These are phyloP conservation scores for Stomatorhinus walkeri DNA, from an alignment of 2,797 vertebrate species.

Conservation along the genomic window DNA sequence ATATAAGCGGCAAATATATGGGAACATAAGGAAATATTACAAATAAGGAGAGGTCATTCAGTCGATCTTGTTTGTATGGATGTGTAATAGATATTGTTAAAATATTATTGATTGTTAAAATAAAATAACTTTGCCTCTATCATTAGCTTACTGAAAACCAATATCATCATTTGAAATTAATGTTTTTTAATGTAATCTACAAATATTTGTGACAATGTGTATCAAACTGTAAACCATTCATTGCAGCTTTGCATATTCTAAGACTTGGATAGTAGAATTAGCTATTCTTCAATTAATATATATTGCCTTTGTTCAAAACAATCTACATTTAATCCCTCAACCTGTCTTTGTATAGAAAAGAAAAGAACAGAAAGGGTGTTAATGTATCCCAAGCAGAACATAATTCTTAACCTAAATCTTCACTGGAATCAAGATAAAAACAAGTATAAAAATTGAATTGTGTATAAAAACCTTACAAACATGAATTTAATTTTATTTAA, in stretches of 20 bases:
- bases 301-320: not conserved
- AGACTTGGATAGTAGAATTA: not conserved
- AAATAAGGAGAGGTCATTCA: not conserved
- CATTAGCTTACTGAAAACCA: not conserved
- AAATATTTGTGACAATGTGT: not conserved
- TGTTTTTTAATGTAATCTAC: not conserved
- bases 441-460: not conserved
- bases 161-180: not conserved
- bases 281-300: not conserved
- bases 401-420: not conserved
- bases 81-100: not conserved
- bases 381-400: not conserved
- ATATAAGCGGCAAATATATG: not conserved
- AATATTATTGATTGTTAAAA: not conserved
- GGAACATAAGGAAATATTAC: not conserved
- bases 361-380: not conserved
- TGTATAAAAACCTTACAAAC: not conserved
- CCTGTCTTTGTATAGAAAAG: not conserved
- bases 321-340: not conserved
- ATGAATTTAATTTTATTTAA: not conserved
- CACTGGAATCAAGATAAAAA: not conserved
- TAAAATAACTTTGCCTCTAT: not conserved
- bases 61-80: not conserved
- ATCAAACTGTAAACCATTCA: not conserved
- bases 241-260: not conserved